Evolutionary conservation across 1,140 invertebrate genomes (phyloP).

Genomic region (Brachystomella parvula): DNA sequence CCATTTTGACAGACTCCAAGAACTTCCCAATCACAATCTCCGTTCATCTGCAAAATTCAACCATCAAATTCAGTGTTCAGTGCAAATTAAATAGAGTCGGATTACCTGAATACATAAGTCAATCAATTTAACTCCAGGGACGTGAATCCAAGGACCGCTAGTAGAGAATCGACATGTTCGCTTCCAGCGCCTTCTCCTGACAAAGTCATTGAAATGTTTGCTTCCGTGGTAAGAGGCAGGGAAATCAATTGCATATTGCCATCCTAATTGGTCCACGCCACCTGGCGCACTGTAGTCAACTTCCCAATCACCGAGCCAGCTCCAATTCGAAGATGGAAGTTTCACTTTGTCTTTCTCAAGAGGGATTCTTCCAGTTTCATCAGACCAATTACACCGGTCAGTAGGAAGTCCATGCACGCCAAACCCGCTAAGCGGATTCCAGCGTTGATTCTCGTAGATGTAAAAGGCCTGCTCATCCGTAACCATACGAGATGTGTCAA

Average conservation of each 20-base stretch:
- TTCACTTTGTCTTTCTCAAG: slow-evolving; percentile 74
- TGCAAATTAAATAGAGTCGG: not conserved
- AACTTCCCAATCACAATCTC: slow-evolving; percentile 50
- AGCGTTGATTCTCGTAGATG: slow-evolving; percentile 88
- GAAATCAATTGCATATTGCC: slow-evolving; percentile 91
- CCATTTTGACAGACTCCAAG: slow-evolving; percentile 76
- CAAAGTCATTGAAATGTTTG: slow-evolving; percentile 80
- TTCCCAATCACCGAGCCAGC: slow-evolving; percentile 86
- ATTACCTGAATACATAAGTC: slow-evolving; percentile 57
- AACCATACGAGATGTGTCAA: slow-evolving; percentile 11
- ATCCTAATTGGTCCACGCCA: slow-evolving; percentile 73
- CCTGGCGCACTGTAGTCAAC: slow-evolving; percentile 78
- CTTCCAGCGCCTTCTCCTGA: slow-evolving; percentile 73
- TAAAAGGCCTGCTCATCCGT: slow-evolving; percentile 71
- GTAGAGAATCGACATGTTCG: slow-evolving; percentile 69
- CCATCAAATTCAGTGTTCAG: slow-evolving; percentile 32
- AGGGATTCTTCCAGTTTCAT: slow-evolving; percentile 68
- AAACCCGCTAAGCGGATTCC: slow-evolving; percentile 84
- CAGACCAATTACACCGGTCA: slow-evolving; percentile 79
- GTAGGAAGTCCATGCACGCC: slow-evolving; percentile 74
- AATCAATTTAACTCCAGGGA: slow-evolving; percentile 71
- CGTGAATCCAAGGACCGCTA: slow-evolving; percentile 77
- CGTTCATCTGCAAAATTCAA: slow-evolving; percentile 38
- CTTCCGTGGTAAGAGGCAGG: slow-evolving; percentile 72
- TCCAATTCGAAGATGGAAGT: slow-evolving; percentile 74